Evolutionary conservation across 1,140 invertebrate species (phyloP).

Genomic region (Aporrectodea caliginosa): DNA sequence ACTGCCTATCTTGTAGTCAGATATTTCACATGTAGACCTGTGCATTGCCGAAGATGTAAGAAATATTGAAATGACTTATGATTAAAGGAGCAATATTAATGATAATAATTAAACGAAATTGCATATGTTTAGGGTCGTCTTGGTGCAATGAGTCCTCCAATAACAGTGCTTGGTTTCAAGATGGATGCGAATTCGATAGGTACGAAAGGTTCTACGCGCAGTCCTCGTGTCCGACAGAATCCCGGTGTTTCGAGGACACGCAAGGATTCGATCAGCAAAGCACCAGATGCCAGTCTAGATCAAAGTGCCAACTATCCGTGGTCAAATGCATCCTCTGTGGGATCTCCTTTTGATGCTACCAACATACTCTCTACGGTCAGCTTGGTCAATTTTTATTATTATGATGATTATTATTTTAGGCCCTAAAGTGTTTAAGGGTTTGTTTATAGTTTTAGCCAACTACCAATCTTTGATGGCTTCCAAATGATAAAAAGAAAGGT

Average conservation of each 20-base stretch:
- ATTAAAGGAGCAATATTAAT: too few relatives aligned
- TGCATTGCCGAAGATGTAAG: too few relatives aligned
- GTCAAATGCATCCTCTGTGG: neutral
- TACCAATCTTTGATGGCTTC: too few relatives aligned
- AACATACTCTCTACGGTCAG: neutral
- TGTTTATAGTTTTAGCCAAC: too few relatives aligned
- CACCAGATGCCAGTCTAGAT: neutral
- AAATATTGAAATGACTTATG: too few relatives aligned
- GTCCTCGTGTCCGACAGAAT: neutral
- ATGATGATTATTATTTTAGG: too few relatives aligned
- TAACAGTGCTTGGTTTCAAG: neutral
- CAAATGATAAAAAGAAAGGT: too few relatives aligned
- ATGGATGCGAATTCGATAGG: neutral
- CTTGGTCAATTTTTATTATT: neutral
- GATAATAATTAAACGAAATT: too few relatives aligned
- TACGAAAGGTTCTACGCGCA: neutral
- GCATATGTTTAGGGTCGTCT: neutral
- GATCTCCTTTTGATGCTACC: neutral
- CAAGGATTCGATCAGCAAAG: neutral
- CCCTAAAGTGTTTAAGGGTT: too few relatives aligned
- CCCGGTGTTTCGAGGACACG: neutral
- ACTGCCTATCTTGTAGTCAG: too few relatives aligned
- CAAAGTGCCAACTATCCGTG: constrained; percentile 1
- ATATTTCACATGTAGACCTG: too few relatives aligned
- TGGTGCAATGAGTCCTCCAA: neutral